phyloP scores from a whole-genome alignment of 2,888 invertebrate species.

The Sinelater perroti region DNA sequence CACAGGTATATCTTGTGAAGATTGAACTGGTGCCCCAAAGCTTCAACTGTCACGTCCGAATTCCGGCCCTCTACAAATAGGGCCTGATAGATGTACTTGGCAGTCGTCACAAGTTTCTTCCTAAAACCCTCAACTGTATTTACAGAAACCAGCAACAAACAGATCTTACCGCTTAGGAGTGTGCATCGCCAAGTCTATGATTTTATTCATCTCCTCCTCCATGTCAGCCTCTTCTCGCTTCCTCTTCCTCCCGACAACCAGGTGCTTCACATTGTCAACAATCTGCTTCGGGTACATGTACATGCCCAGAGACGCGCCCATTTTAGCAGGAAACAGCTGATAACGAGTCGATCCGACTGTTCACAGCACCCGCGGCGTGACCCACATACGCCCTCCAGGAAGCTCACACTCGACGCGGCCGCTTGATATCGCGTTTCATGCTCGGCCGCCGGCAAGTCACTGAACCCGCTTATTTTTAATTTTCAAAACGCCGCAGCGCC shows the following conservation, averaged over 20 bases:
- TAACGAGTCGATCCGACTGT: slow-evolving; percentile 6
- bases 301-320: slow-evolving; percentile 62
- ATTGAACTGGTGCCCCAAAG: slow-evolving; percentile 75
- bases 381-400: slow-evolving; percentile 16
- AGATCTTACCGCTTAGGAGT: slow-evolving; percentile 70
- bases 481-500: too few relatives aligned
- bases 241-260: slow-evolving; percentile 64
- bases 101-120: slow-evolving; percentile 74
- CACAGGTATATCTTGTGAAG: slow-evolving; percentile 82
- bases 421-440: not conserved
- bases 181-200: slow-evolving; percentile 66
- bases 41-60: slow-evolving; percentile 77
- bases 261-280: slow-evolving; percentile 59
- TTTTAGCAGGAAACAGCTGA: slow-evolving; percentile 41
- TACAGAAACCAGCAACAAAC: not conserved
- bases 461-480: not conserved
- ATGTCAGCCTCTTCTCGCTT: slow-evolving; percentile 65
- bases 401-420: slow-evolving; percentile 3
- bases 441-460: not conserved
- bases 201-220: slow-evolving; percentile 63
- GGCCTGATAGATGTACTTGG: slow-evolving; percentile 81
- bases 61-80: slow-evolving; percentile 78
- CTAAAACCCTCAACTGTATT: slow-evolving; percentile 53
- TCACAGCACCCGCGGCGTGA: slow-evolving; percentile 19
- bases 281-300: slow-evolving; percentile 55